Conservation (phyloP, 2,113 vertebrate genomes). For the Fregetta grallaria region DNA sequence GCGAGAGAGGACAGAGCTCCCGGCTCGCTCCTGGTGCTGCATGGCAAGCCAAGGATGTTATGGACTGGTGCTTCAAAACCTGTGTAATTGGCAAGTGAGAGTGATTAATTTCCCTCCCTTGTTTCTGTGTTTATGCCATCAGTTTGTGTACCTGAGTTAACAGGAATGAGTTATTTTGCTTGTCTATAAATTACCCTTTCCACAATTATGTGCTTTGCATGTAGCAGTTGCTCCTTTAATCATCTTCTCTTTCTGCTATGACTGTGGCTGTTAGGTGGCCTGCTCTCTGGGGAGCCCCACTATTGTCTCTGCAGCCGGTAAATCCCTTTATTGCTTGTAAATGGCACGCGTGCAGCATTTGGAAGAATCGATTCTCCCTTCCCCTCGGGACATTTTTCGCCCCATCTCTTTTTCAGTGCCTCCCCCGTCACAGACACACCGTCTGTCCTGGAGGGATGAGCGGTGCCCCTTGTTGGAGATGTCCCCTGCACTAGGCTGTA, state of each 20-base stretch:
- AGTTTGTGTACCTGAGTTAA: not conserved
- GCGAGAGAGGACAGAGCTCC: not conserved
- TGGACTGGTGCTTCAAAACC: not conserved
- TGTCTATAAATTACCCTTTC: not conserved
- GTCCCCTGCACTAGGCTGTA: not conserved
- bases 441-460: not conserved
- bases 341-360: not conserved
- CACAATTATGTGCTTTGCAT: not conserved
- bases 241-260: not conserved
- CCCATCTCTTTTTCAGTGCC: not conserved
- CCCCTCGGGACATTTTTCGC: not conserved
- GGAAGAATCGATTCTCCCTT: not conserved
- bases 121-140: not conserved
- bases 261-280: not conserved
- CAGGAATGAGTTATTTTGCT: not conserved
- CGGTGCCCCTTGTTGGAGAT: not conserved
- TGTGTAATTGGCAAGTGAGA: not conserved
- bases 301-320: not conserved
- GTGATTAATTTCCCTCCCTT: not conserved
- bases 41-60: accelerated
- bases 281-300: not conserved
- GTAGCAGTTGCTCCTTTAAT: not conserved
- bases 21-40: accelerated
- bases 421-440: too few relatives aligned
- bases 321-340: not conserved